Evolutionary conservation across 2,888 invertebrate genomes (phyloP), one percentile per base, ranked within the genome.

Genomic region (Colletes collaris): DNA sequence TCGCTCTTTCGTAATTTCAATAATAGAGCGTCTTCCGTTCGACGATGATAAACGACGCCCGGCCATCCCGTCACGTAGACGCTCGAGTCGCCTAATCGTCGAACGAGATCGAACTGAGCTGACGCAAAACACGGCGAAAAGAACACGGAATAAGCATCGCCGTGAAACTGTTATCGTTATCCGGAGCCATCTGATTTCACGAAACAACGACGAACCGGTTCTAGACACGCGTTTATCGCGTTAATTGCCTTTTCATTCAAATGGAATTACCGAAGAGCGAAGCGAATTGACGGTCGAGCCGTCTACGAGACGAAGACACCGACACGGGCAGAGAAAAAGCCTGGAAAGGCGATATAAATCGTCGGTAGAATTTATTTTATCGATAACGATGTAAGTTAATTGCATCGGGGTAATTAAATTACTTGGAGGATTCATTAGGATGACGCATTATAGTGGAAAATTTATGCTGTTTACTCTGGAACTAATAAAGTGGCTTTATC

Each of bases 401-500:
- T 74, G 59, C 68, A 66, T 37, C 46, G 67, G 0, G 46, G 60
- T 60, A 71, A 75, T 71, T 72, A 71, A 62, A 81, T 81, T 74
- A 66, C 63, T n/a, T 58, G 37, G 58, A 58, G 52, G 71, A 46
- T 64, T 80, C 75, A 59, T 80, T 75, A 68, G 50, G 66, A 73
- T 65, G 81, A 73, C 69, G 62, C 67, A 53, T 69, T 44, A 60
- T 65, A 76, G 65, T 68, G 82, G 81, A 86, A 86, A 81, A 81
- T 86, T 86, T 86, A 80, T 68, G 55, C 70, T 76, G 55, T 76
- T 79, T 76, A 58, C 76, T 60, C 35, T 67, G 56, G 59, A 72
- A 69, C 67, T 70, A 79, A 58, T 73, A 78, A 67, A 82, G 69
- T 58, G 50, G 59, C 60, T 49, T 86, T 84, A 86, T 85, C 87